phyloP scores from a whole-genome alignment of 2,888 invertebrate genomes.

The Erebia epiphron region DNA sequence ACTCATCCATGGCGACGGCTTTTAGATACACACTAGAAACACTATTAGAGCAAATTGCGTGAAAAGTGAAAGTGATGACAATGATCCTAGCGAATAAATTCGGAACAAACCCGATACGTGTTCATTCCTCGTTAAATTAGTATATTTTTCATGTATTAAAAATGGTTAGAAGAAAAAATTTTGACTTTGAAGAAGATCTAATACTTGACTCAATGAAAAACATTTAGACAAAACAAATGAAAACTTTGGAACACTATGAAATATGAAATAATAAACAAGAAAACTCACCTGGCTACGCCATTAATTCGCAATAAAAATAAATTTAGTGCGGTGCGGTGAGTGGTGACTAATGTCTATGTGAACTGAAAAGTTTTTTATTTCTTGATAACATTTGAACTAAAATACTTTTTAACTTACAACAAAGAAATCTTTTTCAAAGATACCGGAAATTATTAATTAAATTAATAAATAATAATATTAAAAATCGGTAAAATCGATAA shows the following conservation, averaged over 20 bases:
- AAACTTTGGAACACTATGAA: conserved; percentile 77
- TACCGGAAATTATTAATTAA: no score
- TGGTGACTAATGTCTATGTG: no score
- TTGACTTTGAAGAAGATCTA: conserved; percentile 74
- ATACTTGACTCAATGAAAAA: conserved; percentile 78
- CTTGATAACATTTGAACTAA: no score
- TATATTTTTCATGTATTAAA: conserved; percentile 69
- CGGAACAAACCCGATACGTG: conserved; percentile 81
- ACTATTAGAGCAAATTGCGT: conserved; percentile 72
- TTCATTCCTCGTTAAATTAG: conserved; percentile 79
- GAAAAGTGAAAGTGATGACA: conserved; percentile 83
- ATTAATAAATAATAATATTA: no score
- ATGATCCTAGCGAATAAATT: conserved; percentile 81
- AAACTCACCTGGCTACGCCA: conserved; percentile 83
- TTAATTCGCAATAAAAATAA: conserved; percentile 83
- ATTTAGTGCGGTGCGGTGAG: conserved; percentile 45
- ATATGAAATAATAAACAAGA: conserved; percentile 80
- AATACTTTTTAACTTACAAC: no score
- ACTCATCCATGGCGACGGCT: conserved; percentile 80
- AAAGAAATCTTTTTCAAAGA: no score
- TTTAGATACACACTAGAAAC: conserved; percentile 66
- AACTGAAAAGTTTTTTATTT: no score
- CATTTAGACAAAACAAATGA: conserved; percentile 81
- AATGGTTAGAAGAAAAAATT: conserved; percentile 76
- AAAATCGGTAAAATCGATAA: no score